phyloP scores from a whole-genome alignment of 2,888 invertebrate species.

The Ptychoptera albimana region DNA sequence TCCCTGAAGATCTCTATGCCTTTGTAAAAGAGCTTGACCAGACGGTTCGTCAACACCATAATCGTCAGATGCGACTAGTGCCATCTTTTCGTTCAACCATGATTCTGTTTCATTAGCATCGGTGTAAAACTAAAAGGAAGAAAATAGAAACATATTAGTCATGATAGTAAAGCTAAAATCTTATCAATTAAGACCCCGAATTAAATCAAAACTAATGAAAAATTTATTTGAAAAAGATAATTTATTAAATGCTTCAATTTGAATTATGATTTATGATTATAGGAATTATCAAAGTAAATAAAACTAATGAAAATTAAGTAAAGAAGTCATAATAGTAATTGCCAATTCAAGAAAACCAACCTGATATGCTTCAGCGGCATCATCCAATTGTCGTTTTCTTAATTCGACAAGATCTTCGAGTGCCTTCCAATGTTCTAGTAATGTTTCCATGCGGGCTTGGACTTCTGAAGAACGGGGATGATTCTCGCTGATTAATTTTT shows the following conservation, averaged over 20 bases:
- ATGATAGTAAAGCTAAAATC: too few species aligned
- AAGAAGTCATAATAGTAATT: too few species aligned
- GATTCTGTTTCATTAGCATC: conserved; percentile 97
- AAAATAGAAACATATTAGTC: too few species aligned
- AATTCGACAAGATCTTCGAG: conserved; percentile 66
- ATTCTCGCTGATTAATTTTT: conserved; percentile 52
- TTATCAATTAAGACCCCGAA: too few species aligned
- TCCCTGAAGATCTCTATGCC: conserved; percentile 75
- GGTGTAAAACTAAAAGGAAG: conserved; percentile 53
- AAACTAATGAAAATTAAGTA: too few species aligned
- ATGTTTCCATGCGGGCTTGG: conserved; percentile 57
- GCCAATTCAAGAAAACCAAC: conserved; percentile 11
- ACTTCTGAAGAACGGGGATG: conserved; percentile 74
- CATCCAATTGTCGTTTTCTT: conserved; percentile 60
- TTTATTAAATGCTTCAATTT: too few species aligned
- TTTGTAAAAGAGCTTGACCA: conserved; percentile 70
- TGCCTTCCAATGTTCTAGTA: conserved; percentile 77
- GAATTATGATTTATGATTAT: too few species aligned
- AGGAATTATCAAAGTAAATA: too few species aligned
- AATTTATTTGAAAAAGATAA: too few species aligned
- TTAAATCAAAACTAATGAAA: too few species aligned
- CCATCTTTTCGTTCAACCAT: conserved; percentile 92
- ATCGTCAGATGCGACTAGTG: conserved; percentile 76
- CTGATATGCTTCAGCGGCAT: conserved; percentile 85
- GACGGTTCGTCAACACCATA: conserved; percentile 86